Conservation (phyloP, 1,140 invertebrate genomes). For the Drosophila biarmipes region DNA sequence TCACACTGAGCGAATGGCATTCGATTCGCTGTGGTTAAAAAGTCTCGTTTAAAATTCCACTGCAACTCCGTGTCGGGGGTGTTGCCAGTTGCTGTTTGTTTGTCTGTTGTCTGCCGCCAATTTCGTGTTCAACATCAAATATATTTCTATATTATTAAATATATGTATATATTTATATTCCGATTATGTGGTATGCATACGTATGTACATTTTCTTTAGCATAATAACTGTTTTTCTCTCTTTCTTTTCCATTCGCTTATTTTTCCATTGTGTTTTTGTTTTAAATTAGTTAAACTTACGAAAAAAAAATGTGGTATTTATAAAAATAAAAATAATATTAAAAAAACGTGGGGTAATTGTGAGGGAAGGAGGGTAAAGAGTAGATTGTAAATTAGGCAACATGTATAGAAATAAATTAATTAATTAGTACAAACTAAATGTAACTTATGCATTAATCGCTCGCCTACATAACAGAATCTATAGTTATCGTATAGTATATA, state of each 20-base stretch:
- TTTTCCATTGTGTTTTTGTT: neutral
- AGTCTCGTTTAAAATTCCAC: conserved; percentile 25
- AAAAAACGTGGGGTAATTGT: conserved; percentile 28
- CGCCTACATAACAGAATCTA: conserved; percentile 49
- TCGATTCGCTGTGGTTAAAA: conserved; percentile 32
- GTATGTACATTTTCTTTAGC: conserved; percentile 63
- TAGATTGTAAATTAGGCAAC: conserved; percentile 45
- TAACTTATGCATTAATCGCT: conserved; percentile 47
- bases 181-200: conserved; percentile 71
- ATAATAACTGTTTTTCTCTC: conserved; percentile 58
- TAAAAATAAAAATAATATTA: conserved; percentile 21
- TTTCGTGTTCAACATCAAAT: conserved; percentile 66
- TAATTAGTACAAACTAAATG: conserved; percentile 69
- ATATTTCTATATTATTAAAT: conserved; percentile 67
- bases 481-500: conserved; percentile 36
- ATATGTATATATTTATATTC: conserved; percentile 67
- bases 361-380: conserved; percentile 3
- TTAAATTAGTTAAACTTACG: conserved; percentile 65
- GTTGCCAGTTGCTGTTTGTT: neutral
- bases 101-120: conserved; percentile 25
- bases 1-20: conserved; percentile 2
- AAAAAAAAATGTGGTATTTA: conserved; percentile 32
- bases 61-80: conserved; percentile 4
- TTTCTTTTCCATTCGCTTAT: conserved; percentile 4
- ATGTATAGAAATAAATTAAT: conserved; percentile 69